Evolutionary conservation across 2,888 invertebrate genomes (phyloP).

Genomic region (Myathropa florea): DNA sequence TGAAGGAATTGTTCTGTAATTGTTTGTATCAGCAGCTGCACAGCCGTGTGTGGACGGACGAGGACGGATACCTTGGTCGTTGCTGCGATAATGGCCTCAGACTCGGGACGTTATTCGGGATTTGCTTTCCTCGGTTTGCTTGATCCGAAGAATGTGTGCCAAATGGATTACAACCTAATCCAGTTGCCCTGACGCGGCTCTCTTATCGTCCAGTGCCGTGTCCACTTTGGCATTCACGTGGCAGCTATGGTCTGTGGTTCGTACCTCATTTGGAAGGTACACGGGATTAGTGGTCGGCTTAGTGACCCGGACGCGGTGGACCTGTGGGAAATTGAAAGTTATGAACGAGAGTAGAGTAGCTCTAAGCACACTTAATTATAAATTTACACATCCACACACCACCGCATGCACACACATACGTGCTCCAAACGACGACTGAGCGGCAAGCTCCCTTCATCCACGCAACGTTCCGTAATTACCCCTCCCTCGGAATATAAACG

Average conservation of each 20-base stretch:
- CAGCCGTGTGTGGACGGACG: background rate
- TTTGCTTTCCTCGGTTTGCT: conserved; percentile 34
- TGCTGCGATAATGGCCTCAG: conserved; percentile 37
- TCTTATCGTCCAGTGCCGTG: conserved; percentile 14
- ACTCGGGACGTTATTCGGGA: conserved; percentile 42
- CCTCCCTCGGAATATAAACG: conserved; percentile 17
- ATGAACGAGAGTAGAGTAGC: conserved; percentile 6
- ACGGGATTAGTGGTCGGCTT: conserved; percentile 34
- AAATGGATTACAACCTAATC: conserved; percentile 37
- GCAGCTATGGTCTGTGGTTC: background rate
- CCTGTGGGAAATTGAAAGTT: conserved; percentile 39
- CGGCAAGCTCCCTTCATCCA: conserved; percentile 1
- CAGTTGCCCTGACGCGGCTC: background rate
- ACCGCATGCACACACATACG: background rate
- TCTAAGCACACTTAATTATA: conserved; percentile 45
- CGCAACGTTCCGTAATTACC: conserved; percentile 49
- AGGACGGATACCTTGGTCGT: background rate
- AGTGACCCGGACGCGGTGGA: conserved; percentile 11
- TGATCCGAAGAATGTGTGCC: conserved; percentile 51
- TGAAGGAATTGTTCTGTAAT: conserved; percentile 30
- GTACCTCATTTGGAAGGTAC: conserved; percentile 18
- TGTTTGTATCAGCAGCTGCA: conserved; percentile 26
- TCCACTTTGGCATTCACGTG: background rate
- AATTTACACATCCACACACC: background rate
- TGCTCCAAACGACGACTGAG: background rate